Percentiles rank a stretch among this genome's conserved stretches.
These are phyloP conservation scores for Alethe diademata DNA, from an alignment of 2,113 vertebrate genomes.

Conservation along the genomic window DNA sequence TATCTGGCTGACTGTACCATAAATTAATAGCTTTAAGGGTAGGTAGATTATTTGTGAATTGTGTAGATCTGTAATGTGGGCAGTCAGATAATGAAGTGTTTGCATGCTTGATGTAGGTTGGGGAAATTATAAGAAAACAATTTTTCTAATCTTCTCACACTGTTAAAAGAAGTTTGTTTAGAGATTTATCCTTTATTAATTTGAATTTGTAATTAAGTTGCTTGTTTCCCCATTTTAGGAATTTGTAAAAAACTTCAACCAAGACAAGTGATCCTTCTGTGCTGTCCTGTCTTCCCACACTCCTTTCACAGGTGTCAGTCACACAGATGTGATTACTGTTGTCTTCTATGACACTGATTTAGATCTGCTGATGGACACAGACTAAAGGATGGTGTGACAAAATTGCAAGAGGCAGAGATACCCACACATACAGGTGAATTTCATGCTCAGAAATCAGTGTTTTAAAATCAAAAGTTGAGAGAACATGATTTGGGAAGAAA, in stretches of 20 bases:
- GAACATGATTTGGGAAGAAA: neutral
- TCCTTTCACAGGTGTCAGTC: conserved; percentile 76
- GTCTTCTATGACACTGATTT: conserved; percentile 85
- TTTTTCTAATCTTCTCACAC: neutral
- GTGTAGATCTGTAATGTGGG: neutral
- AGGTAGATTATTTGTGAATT: neutral
- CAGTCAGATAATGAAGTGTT: neutral
- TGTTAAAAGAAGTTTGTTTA: neutral
- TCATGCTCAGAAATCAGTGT: neutral
- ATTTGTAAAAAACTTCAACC: conserved; percentile 82
- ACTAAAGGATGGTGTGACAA: conserved; percentile 85
- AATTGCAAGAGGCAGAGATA: conserved; percentile 82
- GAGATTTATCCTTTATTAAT: neutral
- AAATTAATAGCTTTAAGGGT: neutral
- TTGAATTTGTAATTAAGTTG: neutral
- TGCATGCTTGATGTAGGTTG: neutral
- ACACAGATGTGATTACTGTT: conserved; percentile 80
- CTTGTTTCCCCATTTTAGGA: conserved; percentile 66
- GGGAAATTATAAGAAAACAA: neutral
- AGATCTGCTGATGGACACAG: conserved; percentile 80
- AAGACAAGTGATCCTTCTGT: conserved; percentile 81
- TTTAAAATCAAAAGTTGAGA: neutral
- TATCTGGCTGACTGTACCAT: neutral
- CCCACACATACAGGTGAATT: conserved; percentile 85
- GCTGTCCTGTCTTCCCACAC: conserved; percentile 85